phyloP scores from a whole-genome alignment of 2,797 vertebrate genomes.

The Phoeniculus purpureus region DNA sequence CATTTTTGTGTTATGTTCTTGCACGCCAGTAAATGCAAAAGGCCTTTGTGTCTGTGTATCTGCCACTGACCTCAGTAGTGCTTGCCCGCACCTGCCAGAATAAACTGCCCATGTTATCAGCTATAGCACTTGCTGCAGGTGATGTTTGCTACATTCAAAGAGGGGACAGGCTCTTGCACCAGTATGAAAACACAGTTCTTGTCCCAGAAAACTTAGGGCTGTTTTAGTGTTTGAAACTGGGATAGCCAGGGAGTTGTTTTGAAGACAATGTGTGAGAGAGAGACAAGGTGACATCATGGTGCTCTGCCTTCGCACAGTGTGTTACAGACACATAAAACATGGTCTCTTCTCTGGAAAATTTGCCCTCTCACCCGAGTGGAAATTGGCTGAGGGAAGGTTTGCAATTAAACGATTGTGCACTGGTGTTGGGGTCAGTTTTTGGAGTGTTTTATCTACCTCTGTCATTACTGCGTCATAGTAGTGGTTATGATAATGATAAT shows the following conservation, averaged over 20 bases:
- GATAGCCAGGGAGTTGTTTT: neutral
- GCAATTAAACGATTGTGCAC: neutral
- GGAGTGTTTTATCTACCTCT: neutral
- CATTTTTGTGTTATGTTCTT: neutral
- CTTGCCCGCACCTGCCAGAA: neutral
- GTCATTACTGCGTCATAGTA: neutral
- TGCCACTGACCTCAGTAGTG: neutral
- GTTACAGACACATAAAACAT: neutral
- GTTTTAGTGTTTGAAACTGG: neutral
- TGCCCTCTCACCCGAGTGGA: neutral
- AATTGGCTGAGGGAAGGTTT: neutral
- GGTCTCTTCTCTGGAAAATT: neutral
- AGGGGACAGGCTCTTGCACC: neutral
- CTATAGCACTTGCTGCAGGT: neutral
- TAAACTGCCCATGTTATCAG: neutral
- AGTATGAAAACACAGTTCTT: neutral
- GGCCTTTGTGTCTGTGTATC: neutral
- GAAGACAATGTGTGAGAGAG: neutral
- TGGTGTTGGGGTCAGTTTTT: neutral
- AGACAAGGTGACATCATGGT: neutral
- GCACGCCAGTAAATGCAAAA: neutral
- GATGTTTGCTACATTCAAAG: neutral
- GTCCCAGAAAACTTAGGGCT: neutral
- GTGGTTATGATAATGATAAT: neutral
- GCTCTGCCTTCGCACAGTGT: neutral